Evolutionary conservation across 1,140 invertebrate genomes (phyloP).

Genomic region (Ditylenchus dipsaci): DNA sequence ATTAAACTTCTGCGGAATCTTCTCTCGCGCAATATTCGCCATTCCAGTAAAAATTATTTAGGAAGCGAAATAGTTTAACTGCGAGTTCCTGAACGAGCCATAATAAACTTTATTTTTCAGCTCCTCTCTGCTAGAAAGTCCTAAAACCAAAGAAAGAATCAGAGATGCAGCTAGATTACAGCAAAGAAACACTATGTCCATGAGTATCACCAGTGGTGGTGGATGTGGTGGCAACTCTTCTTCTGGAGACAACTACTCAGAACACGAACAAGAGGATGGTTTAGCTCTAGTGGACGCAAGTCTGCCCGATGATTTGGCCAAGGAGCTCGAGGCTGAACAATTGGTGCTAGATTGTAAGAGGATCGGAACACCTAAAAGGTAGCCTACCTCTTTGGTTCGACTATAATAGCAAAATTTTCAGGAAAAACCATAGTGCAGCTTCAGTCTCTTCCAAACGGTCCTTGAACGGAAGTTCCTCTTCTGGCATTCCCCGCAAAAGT

Average conservation of each 20-base stretch:
- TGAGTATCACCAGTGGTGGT: background rate
- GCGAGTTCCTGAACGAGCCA: too few species aligned
- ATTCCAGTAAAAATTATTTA: too few species aligned
- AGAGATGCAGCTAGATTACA: slow-evolving; percentile 7
- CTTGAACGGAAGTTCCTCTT: background rate
- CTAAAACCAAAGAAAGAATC: slow-evolving; percentile 4
- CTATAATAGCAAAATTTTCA: background rate
- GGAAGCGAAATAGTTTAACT: too few species aligned
- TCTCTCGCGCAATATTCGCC: too few species aligned
- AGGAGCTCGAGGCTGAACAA: slow-evolving; percentile 4
- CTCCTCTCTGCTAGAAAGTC: slow-evolving; percentile 6
- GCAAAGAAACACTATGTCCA: background rate
- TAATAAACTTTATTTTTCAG: background rate
- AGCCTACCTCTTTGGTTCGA: background rate
- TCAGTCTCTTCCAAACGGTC: background rate
- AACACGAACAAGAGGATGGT: background rate
- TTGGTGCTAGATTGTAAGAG: slow-evolving; percentile 2
- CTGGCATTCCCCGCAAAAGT: background rate
- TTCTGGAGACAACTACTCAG: background rate
- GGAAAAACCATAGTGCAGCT: too few species aligned
- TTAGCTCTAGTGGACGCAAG: background rate
- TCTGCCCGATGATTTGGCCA: slow-evolving; percentile 4
- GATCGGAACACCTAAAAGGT: background rate
- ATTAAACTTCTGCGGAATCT: too few species aligned
- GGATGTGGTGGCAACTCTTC: background rate